Conservation (phyloP, 2,797 vertebrate species). For the Tenualosa ilisha region DNA sequence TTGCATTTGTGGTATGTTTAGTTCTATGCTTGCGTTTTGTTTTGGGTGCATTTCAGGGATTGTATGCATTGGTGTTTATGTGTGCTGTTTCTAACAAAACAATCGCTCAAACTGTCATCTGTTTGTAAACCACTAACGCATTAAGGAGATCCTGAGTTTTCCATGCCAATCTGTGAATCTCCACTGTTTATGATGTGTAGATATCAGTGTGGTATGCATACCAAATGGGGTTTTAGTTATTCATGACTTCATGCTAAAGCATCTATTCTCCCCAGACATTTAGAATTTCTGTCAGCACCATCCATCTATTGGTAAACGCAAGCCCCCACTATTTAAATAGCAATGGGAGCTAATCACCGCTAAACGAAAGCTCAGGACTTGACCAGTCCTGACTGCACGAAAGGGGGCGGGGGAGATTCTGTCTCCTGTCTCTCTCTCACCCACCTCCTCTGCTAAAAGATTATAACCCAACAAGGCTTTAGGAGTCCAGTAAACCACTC, state of each 20-base stretch:
- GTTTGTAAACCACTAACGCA: not conserved
- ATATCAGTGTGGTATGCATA: not conserved
- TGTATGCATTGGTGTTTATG: not conserved
- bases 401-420: not conserved
- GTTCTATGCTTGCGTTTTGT: not conserved
- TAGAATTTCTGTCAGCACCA: not conserved
- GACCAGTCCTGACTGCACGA: not conserved
- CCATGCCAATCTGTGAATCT: not conserved
- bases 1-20: not conserved
- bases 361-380: not conserved
- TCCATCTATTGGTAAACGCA: not conserved
- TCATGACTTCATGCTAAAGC: not conserved
- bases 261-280: not conserved
- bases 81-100: not conserved
- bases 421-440: not conserved
- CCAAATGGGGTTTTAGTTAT: not conserved
- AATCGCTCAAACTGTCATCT: not conserved
- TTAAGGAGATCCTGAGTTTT: not conserved
- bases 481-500: not conserved
- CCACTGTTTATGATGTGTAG: not conserved
- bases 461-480: not conserved
- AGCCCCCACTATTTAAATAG: not conserved
- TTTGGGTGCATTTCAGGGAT: not conserved
- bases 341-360: slow-evolving; percentile 8
- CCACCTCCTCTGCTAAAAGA: not conserved